phyloP scores from a whole-genome alignment of 2,113 vertebrate genomes.

The Halichoerus grypus region DNA sequence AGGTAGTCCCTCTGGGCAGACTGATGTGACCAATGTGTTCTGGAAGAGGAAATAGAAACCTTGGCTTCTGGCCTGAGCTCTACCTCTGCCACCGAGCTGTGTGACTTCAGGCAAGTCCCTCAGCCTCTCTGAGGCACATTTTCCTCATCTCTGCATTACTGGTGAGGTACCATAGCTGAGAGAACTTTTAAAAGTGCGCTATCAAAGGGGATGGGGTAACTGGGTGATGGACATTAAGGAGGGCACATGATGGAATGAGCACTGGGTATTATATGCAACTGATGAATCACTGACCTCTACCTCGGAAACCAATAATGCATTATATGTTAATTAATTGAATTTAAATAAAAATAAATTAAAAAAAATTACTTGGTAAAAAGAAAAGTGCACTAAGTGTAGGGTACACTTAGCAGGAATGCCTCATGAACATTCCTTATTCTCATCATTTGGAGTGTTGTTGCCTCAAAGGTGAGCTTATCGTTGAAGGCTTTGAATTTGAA shows the following conservation, averaged over 20 bases:
- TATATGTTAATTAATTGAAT: neutral
- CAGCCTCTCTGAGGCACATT: neutral
- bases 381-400: rapidly evolving
- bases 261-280: neutral
- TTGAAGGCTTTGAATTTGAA: neutral
- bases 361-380: neutral
- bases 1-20: rapidly evolving
- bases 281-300: neutral
- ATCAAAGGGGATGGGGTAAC: neutral
- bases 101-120: neutral
- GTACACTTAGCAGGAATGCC: neutral
- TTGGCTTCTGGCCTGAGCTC: neutral
- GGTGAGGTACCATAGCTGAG: neutral
- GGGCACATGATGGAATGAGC: neutral
- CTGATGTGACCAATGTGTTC: neutral
- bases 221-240: neutral
- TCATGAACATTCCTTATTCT: rapidly evolving
- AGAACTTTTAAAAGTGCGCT: neutral
- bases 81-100: rapidly evolving
- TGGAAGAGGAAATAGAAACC: neutral
- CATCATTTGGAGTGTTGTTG: neutral
- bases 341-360: neutral
- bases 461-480: neutral
- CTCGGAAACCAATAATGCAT: neutral
- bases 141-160: neutral